Percentiles rank a stretch among this genome's conserved stretches.
phyloP scores from a whole-genome alignment of 2,888 invertebrate genomes.

The Ferrisia virgata region DNA sequence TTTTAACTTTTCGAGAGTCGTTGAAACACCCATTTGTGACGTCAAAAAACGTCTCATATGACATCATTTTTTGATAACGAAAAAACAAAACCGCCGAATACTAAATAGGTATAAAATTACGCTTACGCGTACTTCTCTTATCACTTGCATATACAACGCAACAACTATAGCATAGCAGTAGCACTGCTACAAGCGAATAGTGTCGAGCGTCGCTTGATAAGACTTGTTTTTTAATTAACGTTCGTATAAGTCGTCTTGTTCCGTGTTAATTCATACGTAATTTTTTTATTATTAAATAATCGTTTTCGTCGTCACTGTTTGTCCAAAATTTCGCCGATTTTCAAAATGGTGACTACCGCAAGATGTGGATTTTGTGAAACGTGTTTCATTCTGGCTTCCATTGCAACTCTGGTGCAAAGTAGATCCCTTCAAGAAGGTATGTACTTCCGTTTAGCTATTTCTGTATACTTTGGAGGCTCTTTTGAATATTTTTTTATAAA shows the following conservation, averaged over 20 bases:
- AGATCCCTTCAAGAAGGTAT: background rate
- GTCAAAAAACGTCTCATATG: background rate
- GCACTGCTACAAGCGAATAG: background rate
- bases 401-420: background rate
- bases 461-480: background rate
- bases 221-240: conserved; percentile 2
- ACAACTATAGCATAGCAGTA: too few relatives aligned
- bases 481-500: background rate
- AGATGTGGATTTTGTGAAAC: conserved; percentile 31
- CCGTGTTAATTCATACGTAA: background rate
- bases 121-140: conserved; percentile 23
- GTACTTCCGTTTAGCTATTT: background rate
- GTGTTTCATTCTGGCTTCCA: conserved; percentile 19
- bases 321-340: background rate
- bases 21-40: conserved; percentile 35
- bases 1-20: conserved; percentile 22
- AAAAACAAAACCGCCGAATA: background rate
- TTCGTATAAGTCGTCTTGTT: background rate
- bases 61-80: conserved; percentile 25
- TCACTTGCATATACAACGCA: conserved; percentile 14
- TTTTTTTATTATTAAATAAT: background rate
- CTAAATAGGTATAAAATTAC: background rate
- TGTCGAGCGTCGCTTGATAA: conserved; percentile 18
- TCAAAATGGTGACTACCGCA: background rate
- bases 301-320: background rate